Evolutionary conservation across 2,113 vertebrate genomes (phyloP).

Genomic region (Megaleporinus macrocephalus): DNA sequence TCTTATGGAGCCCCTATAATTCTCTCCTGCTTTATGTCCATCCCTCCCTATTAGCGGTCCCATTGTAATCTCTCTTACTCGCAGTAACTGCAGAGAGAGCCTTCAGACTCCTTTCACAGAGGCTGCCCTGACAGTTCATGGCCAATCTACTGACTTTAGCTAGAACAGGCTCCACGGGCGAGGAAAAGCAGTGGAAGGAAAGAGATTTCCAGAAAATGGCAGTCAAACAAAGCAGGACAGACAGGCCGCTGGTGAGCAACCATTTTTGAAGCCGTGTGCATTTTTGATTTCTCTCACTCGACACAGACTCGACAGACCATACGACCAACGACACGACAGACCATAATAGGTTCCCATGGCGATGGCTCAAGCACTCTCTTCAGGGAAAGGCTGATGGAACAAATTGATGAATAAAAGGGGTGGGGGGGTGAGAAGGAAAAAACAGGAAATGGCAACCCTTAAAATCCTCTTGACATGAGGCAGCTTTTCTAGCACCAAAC

Average conservation of each 20-base stretch:
- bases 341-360: slow-evolving; percentile 70
- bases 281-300: slow-evolving; percentile 36
- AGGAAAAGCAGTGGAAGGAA: background rate
- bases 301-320: slow-evolving; percentile 29
- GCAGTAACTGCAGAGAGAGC: background rate
- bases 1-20: background rate
- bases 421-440: slow-evolving; percentile 40
- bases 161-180: background rate
- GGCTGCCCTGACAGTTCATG: background rate
- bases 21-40: background rate
- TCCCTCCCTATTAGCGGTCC: background rate
- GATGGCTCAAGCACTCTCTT: slow-evolving; percentile 63
- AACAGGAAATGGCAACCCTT: slow-evolving; percentile 53
- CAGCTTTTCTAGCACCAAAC: slow-evolving; percentile 25
- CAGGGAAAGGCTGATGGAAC: slow-evolving; percentile 51
- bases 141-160: background rate
- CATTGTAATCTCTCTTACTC: too few relatives aligned
- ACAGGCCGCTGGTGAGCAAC: background rate
- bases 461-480: slow-evolving; percentile 45
- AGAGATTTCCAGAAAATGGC: background rate
- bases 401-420: slow-evolving; percentile 59
- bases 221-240: background rate
- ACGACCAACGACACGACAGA: slow-evolving; percentile 54
- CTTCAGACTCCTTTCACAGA: background rate
- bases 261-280: background rate